Conservation (phyloP, 2,888 invertebrate genomes). For the Ophraella communa region DNA sequence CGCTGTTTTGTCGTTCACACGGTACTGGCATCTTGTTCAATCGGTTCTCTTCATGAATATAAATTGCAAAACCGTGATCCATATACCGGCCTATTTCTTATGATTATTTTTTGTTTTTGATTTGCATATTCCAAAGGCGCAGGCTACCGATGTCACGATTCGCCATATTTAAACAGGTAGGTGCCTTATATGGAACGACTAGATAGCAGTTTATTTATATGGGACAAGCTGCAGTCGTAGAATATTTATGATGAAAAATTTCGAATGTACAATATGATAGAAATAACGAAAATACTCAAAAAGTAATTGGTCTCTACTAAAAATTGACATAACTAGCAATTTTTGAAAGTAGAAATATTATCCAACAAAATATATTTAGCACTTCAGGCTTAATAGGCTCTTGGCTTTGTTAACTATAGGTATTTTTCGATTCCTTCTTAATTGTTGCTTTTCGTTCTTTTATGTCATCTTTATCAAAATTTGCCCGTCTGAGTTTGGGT, state of each 20-base stretch:
- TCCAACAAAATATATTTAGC: too few relatives aligned
- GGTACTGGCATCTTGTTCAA: background rate
- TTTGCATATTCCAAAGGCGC: constrained; percentile 1
- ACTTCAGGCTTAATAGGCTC: too few relatives aligned
- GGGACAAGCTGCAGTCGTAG: background rate
- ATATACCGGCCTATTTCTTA: background rate
- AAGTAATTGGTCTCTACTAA: too few relatives aligned
- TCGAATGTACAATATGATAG: background rate
- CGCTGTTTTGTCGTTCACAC: constrained; percentile 25
- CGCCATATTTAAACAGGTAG: constrained; percentile 1
- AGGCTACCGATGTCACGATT: background rate
- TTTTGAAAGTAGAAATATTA: too few relatives aligned
- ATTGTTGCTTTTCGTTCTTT: too few relatives aligned
- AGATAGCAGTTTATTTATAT: background rate
- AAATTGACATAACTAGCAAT: too few relatives aligned
- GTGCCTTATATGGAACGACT: background rate
- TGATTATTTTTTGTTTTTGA: background rate
- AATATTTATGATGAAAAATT: background rate
- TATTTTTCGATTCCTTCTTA: too few relatives aligned
- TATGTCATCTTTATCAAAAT: too few relatives aligned
- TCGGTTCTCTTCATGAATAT: constrained; percentile 2
- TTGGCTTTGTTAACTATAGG: too few relatives aligned
- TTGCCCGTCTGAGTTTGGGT: too few relatives aligned
- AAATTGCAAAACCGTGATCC: constrained; percentile 5
- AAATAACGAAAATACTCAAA: too few relatives aligned